A percentile compares a stretch with the other conserved stretches of the same genome.
These are phyloP conservation scores for Phaonia tiefii DNA, from an alignment of 2,888 invertebrate genomes.

Conservation along the genomic window DNA sequence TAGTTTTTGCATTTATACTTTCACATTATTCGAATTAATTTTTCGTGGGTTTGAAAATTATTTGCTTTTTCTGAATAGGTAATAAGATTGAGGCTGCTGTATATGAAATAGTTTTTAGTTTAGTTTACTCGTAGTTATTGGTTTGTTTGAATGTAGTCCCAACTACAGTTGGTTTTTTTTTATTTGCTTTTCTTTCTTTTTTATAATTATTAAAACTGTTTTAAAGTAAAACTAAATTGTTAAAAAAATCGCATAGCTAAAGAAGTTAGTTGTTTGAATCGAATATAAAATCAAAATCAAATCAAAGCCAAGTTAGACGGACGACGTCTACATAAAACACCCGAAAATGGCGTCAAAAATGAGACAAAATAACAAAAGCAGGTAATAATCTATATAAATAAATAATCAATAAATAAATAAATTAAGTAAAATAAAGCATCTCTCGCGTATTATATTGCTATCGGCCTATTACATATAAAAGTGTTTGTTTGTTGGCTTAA, in stretches of 20 bases:
- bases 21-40: slow-evolving; percentile 51
- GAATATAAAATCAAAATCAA: background rate
- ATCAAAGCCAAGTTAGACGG: background rate
- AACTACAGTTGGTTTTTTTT: slow-evolving; percentile 49
- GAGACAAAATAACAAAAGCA: slow-evolving; percentile 39
- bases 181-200: slow-evolving; percentile 38
- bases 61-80: slow-evolving; percentile 42
- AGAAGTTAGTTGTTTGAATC: background rate
- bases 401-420: slow-evolving; percentile 64
- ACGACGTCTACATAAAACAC: slow-evolving; percentile 18
- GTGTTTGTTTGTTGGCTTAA: slow-evolving; percentile 9
- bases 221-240: too few relatives aligned
- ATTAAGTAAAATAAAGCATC: slow-evolving; percentile 62
- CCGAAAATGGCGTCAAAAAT: slow-evolving; percentile 31
- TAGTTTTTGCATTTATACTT: slow-evolving; percentile 60
- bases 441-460: slow-evolving; percentile 29
- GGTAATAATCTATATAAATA: slow-evolving; percentile 47
- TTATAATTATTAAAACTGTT: slow-evolving; percentile 60
- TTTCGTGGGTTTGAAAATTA: slow-evolving; percentile 52
- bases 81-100: slow-evolving; percentile 47
- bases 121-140: slow-evolving; percentile 37
- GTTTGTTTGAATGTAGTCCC: slow-evolving; percentile 52
- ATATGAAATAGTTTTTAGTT: slow-evolving; percentile 49
- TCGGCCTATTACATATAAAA: slow-evolving; percentile 14
- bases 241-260: slow-evolving; percentile 25